phyloP scores from a whole-genome alignment of 1,140 invertebrate species.

The Drosophila watanabei region DNA sequence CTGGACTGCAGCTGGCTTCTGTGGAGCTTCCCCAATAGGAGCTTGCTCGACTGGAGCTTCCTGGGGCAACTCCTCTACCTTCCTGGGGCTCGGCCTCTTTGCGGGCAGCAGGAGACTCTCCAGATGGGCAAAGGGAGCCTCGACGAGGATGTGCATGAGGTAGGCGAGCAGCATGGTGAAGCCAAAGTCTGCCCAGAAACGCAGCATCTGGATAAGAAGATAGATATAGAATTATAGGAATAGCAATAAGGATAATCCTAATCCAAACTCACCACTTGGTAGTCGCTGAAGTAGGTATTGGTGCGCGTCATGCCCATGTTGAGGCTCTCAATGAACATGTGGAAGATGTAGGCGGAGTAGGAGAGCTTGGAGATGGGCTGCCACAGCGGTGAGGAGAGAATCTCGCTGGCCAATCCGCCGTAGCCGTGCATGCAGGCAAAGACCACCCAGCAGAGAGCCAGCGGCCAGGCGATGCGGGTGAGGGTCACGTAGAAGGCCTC shows the following conservation, averaged over 20 bases:
- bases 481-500: slow-evolving; percentile 89
- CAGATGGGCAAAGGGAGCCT: slow-evolving; percentile 57
- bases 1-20: not conserved
- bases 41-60: not conserved
- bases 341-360: slow-evolving; percentile 87
- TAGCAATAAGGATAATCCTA: not conserved
- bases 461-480: slow-evolving; percentile 88
- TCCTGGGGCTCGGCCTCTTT: slow-evolving; percentile 6
- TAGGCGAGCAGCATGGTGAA: slow-evolving; percentile 57
- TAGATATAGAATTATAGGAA: not conserved
- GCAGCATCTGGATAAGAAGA: slow-evolving; percentile 51
- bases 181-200: slow-evolving; percentile 69
- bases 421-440: slow-evolving; percentile 89
- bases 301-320: slow-evolving; percentile 43
- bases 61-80: not conserved
- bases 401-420: slow-evolving; percentile 87
- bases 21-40: not conserved
- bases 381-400: slow-evolving; percentile 86
- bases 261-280: slow-evolving; percentile 62
- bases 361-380: slow-evolving; percentile 86
- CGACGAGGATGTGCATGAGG: slow-evolving; percentile 55
- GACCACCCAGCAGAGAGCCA: slow-evolving; percentile 89
- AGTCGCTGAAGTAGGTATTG: slow-evolving; percentile 67
- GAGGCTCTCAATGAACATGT: slow-evolving; percentile 72
- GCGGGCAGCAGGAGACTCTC: slow-evolving; percentile 32